Conservation (phyloP, 2,113 vertebrate species). For the Tretioscincus oriximinensis region DNA sequence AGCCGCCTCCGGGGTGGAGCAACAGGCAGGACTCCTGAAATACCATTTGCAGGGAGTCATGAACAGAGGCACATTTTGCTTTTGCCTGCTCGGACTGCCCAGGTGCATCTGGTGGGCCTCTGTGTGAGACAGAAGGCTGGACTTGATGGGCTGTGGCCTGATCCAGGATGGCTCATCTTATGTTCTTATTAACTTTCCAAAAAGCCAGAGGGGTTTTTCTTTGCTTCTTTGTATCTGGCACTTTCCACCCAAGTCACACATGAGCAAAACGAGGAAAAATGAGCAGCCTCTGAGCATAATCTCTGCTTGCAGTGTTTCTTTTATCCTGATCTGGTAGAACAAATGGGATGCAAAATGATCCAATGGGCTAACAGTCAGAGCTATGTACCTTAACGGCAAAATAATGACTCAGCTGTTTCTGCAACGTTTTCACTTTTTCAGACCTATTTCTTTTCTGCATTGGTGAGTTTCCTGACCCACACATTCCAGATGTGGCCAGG, state of each 20-base stretch:
- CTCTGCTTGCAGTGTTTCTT: background rate
- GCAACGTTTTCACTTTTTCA: slow-evolving; percentile 65
- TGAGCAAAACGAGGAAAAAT: background rate
- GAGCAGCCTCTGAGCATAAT: background rate
- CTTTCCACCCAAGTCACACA: background rate
- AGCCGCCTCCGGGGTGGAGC: too few species aligned
- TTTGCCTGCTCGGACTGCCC: too few species aligned
- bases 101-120: too few species aligned
- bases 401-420: slow-evolving; percentile 76
- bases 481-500: slow-evolving; percentile 57
- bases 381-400: slow-evolving; percentile 69
- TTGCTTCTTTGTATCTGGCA: fast-evolving
- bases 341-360: background rate
- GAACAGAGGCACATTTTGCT: too few species aligned
- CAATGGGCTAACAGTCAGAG: background rate
- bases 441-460: slow-evolving; percentile 65
- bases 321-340: background rate
- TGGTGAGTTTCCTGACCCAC: slow-evolving; percentile 72
- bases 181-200: background rate
- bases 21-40: too few species aligned
- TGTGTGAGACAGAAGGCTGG: too few species aligned
- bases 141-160: too few species aligned
- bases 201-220: background rate
- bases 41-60: too few species aligned
- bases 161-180: too few species aligned